A percentile compares a stretch with the other conserved stretches of the same genome.
Evolutionary conservation across 2,113 vertebrate species (phyloP).

Genomic region (Burhinus bistriatus): DNA sequence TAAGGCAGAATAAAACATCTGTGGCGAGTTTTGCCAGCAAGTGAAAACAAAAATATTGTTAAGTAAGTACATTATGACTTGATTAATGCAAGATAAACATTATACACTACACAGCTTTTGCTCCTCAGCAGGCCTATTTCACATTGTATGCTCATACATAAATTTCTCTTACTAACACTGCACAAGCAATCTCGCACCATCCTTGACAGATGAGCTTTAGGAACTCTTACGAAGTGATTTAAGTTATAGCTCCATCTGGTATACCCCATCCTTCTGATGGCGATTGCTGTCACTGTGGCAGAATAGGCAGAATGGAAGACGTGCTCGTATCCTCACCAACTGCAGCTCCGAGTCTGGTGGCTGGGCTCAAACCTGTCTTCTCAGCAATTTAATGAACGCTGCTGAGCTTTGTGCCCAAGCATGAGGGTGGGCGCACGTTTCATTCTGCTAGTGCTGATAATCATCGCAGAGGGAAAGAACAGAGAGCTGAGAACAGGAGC

Average conservation of each 20-base stretch:
- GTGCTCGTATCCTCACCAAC: not conserved
- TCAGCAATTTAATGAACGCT: not conserved
- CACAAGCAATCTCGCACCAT: not conserved
- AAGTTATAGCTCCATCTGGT: slow-evolving; percentile 6
- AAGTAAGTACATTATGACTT: not conserved
- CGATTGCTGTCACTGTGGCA: not conserved
- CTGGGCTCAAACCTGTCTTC: not conserved
- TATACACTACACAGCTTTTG: not conserved
- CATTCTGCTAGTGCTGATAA: not conserved
- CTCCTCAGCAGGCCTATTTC: not conserved
- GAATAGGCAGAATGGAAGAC: not conserved
- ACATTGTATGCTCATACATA: not conserved
- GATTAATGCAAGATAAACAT: not conserved
- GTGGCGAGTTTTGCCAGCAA: not conserved
- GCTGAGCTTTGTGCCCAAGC: not conserved
- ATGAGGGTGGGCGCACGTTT: not conserved
- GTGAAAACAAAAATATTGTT: not conserved
- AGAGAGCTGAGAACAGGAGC: not conserved
- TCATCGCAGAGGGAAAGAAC: not conserved
- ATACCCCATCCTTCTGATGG: not conserved
- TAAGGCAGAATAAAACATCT: not conserved
- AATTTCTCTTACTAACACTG: not conserved
- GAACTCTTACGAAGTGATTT: not conserved
- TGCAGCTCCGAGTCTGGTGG: not conserved
- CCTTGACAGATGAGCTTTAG: not conserved